These are phyloP conservation scores for Drosophila emarginata DNA, from an alignment of 2,888 invertebrate species.

Conservation along the genomic window DNA sequence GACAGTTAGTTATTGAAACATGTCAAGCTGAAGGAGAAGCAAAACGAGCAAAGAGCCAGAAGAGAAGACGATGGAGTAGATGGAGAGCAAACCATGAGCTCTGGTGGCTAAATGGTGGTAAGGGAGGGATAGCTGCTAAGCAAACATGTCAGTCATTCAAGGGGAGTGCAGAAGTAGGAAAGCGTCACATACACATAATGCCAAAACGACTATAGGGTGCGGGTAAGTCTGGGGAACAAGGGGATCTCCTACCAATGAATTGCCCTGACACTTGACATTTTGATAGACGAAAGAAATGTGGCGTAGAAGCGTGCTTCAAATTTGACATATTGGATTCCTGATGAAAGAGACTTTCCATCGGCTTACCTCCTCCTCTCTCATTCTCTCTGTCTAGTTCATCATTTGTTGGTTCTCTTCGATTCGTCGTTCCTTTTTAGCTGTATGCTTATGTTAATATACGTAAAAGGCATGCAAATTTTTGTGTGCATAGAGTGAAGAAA, in stretches of 20 bases:
- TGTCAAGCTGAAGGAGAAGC: slow-evolving; percentile 12
- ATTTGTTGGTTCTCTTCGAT: not conserved
- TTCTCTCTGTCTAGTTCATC: not conserved
- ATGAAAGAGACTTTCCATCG: slow-evolving; percentile 27
- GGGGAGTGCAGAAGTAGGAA: not conserved
- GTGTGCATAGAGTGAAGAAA: slow-evolving; percentile 8
- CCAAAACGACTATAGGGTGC: not conserved
- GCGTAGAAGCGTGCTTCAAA: slow-evolving; percentile 44
- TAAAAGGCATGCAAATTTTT: slow-evolving; percentile 73
- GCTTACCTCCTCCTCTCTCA: too few species aligned
- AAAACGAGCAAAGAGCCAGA: not conserved
- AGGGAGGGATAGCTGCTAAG: slow-evolving; percentile 12
- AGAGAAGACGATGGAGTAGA: too few species aligned
- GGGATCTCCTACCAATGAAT: slow-evolving; percentile 16
- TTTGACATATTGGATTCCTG: slow-evolving; percentile 63
- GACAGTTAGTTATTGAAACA: slow-evolving; percentile 53
- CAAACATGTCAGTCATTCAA: slow-evolving; percentile 40
- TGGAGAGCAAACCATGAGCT: too few species aligned
- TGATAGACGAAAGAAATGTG: slow-evolving; percentile 14
- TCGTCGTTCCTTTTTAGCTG: slow-evolving; percentile 21
- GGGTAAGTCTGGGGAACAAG: not conserved
- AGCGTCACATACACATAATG: too few species aligned
- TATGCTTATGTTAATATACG: slow-evolving; percentile 66
- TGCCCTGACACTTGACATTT: slow-evolving; percentile 66
- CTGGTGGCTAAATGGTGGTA: too few species aligned